These are phyloP conservation scores for Lophotis ruficrista DNA, from an alignment of 2,113 vertebrate species.

Conservation along the genomic window DNA sequence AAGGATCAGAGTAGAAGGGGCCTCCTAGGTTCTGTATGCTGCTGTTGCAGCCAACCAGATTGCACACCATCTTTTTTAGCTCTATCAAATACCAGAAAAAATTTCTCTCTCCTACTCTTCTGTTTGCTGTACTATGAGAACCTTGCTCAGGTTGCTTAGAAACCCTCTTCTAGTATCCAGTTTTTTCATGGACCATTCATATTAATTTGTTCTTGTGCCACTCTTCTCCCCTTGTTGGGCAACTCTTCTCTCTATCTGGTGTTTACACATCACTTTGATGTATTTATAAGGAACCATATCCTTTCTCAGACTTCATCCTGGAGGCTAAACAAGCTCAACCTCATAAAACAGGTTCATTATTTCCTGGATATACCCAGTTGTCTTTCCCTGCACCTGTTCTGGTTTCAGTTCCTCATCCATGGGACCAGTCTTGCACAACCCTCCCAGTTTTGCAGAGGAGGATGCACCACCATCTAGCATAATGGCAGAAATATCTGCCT, in stretches of 20 bases:
- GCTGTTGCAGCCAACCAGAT: background rate
- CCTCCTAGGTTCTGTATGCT: background rate
- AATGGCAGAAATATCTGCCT: background rate
- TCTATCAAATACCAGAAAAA: background rate
- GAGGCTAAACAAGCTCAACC: background rate
- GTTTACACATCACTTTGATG: background rate
- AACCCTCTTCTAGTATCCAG: background rate
- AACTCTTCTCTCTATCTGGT: background rate
- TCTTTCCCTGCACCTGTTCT: background rate
- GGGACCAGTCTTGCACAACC: background rate
- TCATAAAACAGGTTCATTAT: background rate
- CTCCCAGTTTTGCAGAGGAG: background rate
- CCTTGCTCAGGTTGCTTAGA: constrained; percentile 19
- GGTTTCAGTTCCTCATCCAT: background rate
- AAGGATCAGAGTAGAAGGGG: background rate
- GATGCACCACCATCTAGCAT: background rate
- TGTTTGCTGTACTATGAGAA: background rate
- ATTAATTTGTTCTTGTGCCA: background rate
- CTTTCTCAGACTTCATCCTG: background rate
- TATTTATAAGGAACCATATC: background rate
- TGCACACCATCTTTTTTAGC: background rate
- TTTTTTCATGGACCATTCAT: background rate
- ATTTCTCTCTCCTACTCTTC: background rate
- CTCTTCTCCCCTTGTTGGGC: background rate
- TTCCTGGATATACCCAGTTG: background rate